Conservation (phyloP, 1,140 invertebrate genomes). For the Arion vulgaris region DNA sequence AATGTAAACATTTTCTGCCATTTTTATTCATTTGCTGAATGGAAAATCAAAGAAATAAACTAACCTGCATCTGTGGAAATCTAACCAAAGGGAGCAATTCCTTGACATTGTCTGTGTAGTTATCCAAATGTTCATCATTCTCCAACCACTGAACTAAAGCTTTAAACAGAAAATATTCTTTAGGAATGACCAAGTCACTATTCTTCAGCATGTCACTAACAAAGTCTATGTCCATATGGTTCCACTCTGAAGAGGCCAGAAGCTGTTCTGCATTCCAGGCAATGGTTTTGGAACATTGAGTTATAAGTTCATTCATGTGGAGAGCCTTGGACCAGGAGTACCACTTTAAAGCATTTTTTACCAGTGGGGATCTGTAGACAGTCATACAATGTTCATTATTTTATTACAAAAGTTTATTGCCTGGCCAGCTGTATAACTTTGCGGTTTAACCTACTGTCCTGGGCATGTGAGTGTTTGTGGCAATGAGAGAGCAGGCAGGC, state of each 20-base stretch:
- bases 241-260: conserved; percentile 65
- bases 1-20: no score
- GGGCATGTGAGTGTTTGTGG: no score
- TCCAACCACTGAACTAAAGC: conserved; percentile 63
- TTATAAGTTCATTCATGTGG: conserved; percentile 59
- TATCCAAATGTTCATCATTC: conserved; percentile 48
- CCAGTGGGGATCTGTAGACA: conserved; percentile 57
- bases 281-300: conserved; percentile 70
- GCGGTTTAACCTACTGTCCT: no score
- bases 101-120: conserved; percentile 54
- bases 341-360: conserved; percentile 69
- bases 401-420: no score
- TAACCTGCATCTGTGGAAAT: conserved; percentile 71
- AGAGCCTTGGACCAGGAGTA: conserved; percentile 71
- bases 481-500: no score
- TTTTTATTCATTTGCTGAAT: no score
- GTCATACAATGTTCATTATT: neutral
- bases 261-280: conserved; percentile 70
- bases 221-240: conserved; percentile 70
- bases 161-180: conserved; percentile 64
- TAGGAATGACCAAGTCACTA: conserved; percentile 65
- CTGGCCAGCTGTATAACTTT: no score
- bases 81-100: conserved; percentile 69
- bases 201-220: conserved; percentile 65
- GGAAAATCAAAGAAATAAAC: neutral